These are phyloP conservation scores for Neomonachus schauinslandi DNA, from an alignment of 2,113 vertebrate species.

Conservation along the genomic window DNA sequence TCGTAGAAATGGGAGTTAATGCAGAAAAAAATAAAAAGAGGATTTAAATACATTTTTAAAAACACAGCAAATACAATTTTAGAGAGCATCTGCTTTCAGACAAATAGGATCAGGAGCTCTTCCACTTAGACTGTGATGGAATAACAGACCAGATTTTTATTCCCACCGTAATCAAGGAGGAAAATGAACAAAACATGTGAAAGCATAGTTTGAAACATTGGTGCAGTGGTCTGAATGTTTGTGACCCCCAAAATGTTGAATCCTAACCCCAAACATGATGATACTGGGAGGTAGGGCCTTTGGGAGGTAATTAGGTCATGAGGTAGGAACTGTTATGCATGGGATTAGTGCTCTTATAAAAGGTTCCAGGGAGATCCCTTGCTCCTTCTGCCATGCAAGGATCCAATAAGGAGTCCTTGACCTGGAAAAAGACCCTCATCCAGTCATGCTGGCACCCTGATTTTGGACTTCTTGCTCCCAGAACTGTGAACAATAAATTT, in stretches of 20 bases:
- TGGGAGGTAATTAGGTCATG: neutral
- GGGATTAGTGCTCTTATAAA: neutral
- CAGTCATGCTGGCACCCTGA: neutral
- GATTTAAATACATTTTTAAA: neutral
- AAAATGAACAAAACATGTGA: neutral
- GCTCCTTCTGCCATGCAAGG: neutral
- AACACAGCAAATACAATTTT: neutral
- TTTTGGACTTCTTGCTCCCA: neutral
- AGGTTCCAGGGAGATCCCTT: neutral
- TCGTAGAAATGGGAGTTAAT: slow-evolving; percentile 6
- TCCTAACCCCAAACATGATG: neutral
- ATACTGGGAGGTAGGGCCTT: neutral
- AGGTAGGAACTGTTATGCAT: neutral
- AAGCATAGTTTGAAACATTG: neutral
- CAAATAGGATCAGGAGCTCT: neutral
- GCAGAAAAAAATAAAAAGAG: neutral
- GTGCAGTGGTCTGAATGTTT: neutral
- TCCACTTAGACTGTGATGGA: neutral
- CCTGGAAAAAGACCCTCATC: neutral
- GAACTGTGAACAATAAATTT: neutral
- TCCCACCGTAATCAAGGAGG: neutral
- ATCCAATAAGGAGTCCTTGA: neutral
- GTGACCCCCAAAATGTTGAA: neutral
- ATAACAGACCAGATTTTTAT: neutral
- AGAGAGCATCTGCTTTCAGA: neutral